A percentile compares a stretch with the other conserved stretches of the same genome.
Conservation (phyloP, 2,797 vertebrate species). For the Periparus ater region DNA sequence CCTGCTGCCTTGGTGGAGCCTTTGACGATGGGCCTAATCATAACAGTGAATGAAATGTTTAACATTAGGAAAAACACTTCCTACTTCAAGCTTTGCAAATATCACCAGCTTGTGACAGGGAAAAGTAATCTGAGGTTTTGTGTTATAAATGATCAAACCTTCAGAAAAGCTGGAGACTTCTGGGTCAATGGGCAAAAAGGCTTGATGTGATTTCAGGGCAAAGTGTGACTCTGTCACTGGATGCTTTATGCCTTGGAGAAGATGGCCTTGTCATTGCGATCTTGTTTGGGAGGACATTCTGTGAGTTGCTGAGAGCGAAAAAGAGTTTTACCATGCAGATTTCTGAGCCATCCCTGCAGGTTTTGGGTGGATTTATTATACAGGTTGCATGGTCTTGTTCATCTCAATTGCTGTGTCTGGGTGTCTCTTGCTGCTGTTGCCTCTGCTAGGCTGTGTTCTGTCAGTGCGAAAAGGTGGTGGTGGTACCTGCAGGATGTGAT, state of each 20-base stretch:
- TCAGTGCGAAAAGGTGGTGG: not conserved
- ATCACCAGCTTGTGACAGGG: not conserved
- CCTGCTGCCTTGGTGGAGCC: not conserved
- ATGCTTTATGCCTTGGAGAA: not conserved
- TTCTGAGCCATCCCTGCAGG: not conserved
- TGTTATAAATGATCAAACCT: not conserved
- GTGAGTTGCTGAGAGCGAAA: not conserved
- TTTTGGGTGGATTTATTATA: not conserved
- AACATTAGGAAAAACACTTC: not conserved
- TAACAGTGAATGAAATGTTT: not conserved
- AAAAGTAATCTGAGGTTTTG: not conserved
- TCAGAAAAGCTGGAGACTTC: not conserved
- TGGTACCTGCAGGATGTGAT: not conserved
- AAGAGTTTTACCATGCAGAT: not conserved
- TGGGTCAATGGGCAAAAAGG: not conserved
- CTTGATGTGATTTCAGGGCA: not conserved
- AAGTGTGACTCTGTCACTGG: not conserved
- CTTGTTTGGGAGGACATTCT: not conserved
- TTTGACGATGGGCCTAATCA: not conserved
- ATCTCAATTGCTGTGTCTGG: not conserved
- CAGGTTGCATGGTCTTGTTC: rapidly evolving
- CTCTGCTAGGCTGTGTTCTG: not conserved
- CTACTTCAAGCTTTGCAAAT: not conserved
- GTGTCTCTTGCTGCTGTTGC: not conserved
- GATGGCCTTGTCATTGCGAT: not conserved